Evolutionary conservation across 2,797 vertebrate genomes (phyloP).

Genomic region (Austrolebias charrua): DNA sequence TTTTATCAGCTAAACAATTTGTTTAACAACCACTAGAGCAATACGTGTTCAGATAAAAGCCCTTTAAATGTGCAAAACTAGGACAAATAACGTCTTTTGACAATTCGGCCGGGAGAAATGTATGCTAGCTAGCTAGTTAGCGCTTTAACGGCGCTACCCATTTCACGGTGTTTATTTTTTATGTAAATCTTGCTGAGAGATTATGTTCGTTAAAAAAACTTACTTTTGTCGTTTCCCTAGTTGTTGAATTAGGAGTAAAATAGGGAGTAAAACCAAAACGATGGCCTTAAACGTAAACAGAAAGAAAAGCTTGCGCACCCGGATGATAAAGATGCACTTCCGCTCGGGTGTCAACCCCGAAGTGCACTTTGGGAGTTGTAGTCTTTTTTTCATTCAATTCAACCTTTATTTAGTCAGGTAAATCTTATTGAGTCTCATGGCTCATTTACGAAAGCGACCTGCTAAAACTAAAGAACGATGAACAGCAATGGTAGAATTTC

Average conservation of each 20-base stretch:
- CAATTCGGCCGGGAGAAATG: neutral
- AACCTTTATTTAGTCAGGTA: no score
- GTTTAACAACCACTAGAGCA: rapidly evolving
- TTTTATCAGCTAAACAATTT: no score
- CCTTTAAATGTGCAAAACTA: neutral
- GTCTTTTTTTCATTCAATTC: constrained; percentile 7
- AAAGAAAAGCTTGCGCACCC: constrained; percentile 13
- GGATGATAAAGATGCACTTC: constrained; percentile 39
- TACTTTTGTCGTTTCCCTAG: constrained; percentile 64
- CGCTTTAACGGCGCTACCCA: neutral
- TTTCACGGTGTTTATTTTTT: neutral
- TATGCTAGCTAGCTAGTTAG: constrained; percentile 20
- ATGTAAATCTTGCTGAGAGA: neutral
- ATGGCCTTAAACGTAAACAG: constrained; percentile 56
- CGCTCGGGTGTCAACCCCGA: constrained; percentile 9
- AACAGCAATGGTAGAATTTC: no score
- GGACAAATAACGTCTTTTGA: neutral
- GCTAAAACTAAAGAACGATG: no score
- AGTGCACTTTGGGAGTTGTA: constrained; percentile 38
- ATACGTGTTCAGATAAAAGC: rapidly evolving
- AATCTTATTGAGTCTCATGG: no score
- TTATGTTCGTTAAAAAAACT: constrained; percentile 13
- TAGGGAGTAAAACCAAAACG: constrained; percentile 17
- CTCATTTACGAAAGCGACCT: no score
- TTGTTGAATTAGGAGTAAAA: constrained; percentile 44